phyloP scores from a whole-genome alignment of 2,797 vertebrate species.

The Argyrosomus regius region DNA sequence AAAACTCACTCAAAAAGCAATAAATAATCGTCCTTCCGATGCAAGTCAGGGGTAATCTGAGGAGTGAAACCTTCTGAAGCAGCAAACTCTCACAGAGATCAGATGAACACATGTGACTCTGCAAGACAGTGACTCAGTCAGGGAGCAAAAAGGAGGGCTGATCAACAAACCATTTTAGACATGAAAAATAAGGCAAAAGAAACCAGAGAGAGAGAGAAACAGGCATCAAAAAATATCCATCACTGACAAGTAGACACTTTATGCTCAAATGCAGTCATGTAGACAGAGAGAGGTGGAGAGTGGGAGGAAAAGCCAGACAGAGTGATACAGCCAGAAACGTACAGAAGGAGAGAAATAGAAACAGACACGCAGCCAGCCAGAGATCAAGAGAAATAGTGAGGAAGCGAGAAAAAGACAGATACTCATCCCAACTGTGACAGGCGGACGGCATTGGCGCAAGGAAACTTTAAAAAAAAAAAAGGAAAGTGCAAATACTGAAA shows the following conservation, averaged over 20 bases:
- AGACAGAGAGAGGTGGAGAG: slow-evolving; percentile 52
- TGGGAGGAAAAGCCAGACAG: slow-evolving; percentile 53
- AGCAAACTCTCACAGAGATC: slow-evolving; percentile 74
- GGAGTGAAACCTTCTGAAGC: slow-evolving; percentile 57
- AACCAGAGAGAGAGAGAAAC: neutral
- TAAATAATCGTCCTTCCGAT: slow-evolving; percentile 47
- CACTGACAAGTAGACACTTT: slow-evolving; percentile 28
- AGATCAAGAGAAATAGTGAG: slow-evolving; percentile 52
- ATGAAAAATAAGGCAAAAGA: slow-evolving; percentile 3
- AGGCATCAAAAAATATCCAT: slow-evolving; percentile 5
- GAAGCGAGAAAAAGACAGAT: slow-evolving; percentile 61
- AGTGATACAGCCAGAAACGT: slow-evolving; percentile 40
- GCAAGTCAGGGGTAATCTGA: slow-evolving; percentile 67
- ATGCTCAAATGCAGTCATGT: slow-evolving; percentile 34
- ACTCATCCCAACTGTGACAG: slow-evolving; percentile 60
- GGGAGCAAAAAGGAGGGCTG: slow-evolving; percentile 15
- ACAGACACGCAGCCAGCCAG: slow-evolving; percentile 49
- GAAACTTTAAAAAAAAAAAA: slow-evolving; percentile 23
- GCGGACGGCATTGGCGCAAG: slow-evolving; percentile 37
- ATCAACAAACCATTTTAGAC: slow-evolving; percentile 23
- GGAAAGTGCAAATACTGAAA: slow-evolving; percentile 61
- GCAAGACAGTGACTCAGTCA: slow-evolving; percentile 55
- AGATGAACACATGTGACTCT: slow-evolving; percentile 56
- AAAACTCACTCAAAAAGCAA: slow-evolving; percentile 45
- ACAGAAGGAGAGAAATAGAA: slow-evolving; percentile 55